phyloP scores from a whole-genome alignment of 2,888 invertebrate species.

The Odiellus spinosus region DNA sequence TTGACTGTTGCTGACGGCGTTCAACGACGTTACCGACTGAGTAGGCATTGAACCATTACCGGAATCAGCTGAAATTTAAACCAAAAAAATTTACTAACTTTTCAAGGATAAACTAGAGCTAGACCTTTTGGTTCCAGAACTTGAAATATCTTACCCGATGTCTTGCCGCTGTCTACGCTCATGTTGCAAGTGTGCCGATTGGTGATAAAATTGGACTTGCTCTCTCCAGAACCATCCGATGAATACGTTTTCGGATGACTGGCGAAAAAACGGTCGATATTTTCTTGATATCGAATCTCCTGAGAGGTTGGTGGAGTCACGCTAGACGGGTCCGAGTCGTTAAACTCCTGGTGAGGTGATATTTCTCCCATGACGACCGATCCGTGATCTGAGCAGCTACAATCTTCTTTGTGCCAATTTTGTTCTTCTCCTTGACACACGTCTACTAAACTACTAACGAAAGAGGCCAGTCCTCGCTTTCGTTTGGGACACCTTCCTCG shows the following conservation, averaged over 20 bases:
- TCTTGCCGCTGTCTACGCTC: too few species aligned
- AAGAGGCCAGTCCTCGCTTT: slow-evolving; percentile 12
- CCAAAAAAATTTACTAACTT: too few species aligned
- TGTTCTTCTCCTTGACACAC: slow-evolving; percentile 1
- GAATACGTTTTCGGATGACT: slow-evolving; percentile 14
- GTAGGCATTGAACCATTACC: too few species aligned
- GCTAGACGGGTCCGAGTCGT: slow-evolving; percentile 47
- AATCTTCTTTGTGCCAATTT: not conserved
- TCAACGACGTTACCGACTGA: too few species aligned
- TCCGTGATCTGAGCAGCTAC: slow-evolving; percentile 9
- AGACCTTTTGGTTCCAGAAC: too few species aligned
- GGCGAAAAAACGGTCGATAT: slow-evolving; percentile 37
- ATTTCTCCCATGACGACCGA: slow-evolving; percentile 33
- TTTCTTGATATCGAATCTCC: slow-evolving; percentile 39
- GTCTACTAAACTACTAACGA: slow-evolving; percentile 13
- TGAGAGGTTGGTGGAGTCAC: slow-evolving; percentile 74
- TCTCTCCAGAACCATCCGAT: slow-evolving; percentile 14
- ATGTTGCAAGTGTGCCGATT: too few species aligned
- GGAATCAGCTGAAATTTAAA: too few species aligned
- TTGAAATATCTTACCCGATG: too few species aligned
- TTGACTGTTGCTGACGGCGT: too few species aligned
- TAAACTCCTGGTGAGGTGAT: slow-evolving; percentile 32
- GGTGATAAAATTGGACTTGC: slow-evolving; percentile 1
- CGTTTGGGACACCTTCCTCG: slow-evolving; percentile 5
- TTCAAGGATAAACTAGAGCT: too few species aligned